Percentiles rank a stretch among this genome's conserved stretches.
Conservation (phyloP, 1,140 invertebrate genomes). For the Drosophila parabipectinata region DNA sequence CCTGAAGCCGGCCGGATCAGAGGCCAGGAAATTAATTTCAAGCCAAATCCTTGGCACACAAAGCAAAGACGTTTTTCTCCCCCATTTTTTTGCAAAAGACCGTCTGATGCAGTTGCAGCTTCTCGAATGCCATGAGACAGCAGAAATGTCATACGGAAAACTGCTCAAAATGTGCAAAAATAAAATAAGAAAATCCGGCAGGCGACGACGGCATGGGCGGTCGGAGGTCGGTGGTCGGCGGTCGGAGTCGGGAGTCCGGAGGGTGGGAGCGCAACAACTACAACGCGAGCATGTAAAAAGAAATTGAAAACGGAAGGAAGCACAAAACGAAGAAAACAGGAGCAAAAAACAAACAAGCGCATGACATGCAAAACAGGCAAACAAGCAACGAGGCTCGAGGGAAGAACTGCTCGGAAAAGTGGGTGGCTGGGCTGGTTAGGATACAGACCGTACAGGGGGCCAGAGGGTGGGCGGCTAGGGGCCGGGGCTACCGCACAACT, state of each 20-base stretch:
- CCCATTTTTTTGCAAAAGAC: conserved; percentile 3
- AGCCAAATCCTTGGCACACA: conserved; percentile 58
- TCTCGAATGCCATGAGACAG: conserved; percentile 33
- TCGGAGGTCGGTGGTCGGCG: neutral
- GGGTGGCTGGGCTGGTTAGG: neutral
- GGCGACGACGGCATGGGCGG: neutral
- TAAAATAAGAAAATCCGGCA: conserved; percentile 34
- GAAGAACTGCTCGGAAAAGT: conserved; percentile 2
- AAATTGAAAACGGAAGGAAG: conserved; percentile 80
- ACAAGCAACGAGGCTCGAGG: conserved; percentile 38
- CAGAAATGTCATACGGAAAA: conserved; percentile 65
- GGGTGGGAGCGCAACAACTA: conserved; percentile 2
- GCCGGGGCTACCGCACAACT: conserved; percentile 8
- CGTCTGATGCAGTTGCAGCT: conserved; percentile 30
- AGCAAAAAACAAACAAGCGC: conserved; percentile 77
- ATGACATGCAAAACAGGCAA: conserved; percentile 77
- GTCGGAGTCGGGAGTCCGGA: conserved; percentile 1
- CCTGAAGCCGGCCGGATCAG: conserved; percentile 32
- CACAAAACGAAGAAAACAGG: conserved; percentile 49
- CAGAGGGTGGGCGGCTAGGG: neutral
- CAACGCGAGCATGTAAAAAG: conserved; percentile 53
- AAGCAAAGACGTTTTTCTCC: conserved; percentile 1
- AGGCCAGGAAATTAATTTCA: conserved; percentile 53
- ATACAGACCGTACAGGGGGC: neutral
- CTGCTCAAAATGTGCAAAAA: conserved; percentile 59